phyloP scores from a whole-genome alignment of 2,113 vertebrate genomes.

The Abramis brama region DNA sequence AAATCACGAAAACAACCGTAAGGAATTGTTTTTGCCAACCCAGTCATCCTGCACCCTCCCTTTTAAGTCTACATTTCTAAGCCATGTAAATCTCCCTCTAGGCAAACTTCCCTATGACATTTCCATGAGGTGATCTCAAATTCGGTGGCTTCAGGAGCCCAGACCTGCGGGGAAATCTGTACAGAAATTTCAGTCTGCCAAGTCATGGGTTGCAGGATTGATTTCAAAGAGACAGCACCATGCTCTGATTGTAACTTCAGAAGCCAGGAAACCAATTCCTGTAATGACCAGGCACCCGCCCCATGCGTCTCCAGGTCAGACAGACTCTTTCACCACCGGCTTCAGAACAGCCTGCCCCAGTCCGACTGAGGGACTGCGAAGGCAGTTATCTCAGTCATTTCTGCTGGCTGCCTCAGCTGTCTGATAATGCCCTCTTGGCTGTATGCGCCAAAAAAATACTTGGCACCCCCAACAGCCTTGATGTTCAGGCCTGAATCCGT shows the following conservation, averaged over 20 bases:
- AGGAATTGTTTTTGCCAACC: constrained; percentile 30
- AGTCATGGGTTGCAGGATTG: constrained; percentile 81
- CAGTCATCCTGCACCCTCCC: background rate
- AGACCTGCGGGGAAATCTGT: constrained; percentile 69
- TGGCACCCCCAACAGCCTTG: constrained; percentile 38
- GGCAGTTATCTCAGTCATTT: constrained; percentile 54
- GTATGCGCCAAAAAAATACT: constrained; percentile 58
- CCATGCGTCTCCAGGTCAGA: constrained; percentile 73
- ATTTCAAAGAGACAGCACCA: constrained; percentile 75
- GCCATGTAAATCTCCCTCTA: constrained; percentile 17
- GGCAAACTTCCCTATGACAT: background rate
- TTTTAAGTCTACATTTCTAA: background rate
- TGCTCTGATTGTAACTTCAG: constrained; percentile 67
- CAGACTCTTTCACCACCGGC: constrained; percentile 75
- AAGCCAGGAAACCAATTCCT: constrained; percentile 78
- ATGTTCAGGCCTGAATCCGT: constrained; percentile 45
- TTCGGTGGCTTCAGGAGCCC: constrained; percentile 7
- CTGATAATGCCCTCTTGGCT: constrained; percentile 46
- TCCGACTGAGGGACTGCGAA: constrained; percentile 39
- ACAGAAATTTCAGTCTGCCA: constrained; percentile 75
- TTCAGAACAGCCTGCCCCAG: constrained; percentile 45
- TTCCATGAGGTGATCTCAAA: constrained; percentile 5
- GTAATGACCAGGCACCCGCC: constrained; percentile 69
- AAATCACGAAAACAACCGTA: constrained; percentile 17
- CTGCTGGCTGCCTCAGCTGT: constrained; percentile 44